Percentiles rank a stretch among this genome's conserved stretches.
Evolutionary conservation across 1,140 invertebrate species (phyloP).

Genomic region (Atta colombica): DNA sequence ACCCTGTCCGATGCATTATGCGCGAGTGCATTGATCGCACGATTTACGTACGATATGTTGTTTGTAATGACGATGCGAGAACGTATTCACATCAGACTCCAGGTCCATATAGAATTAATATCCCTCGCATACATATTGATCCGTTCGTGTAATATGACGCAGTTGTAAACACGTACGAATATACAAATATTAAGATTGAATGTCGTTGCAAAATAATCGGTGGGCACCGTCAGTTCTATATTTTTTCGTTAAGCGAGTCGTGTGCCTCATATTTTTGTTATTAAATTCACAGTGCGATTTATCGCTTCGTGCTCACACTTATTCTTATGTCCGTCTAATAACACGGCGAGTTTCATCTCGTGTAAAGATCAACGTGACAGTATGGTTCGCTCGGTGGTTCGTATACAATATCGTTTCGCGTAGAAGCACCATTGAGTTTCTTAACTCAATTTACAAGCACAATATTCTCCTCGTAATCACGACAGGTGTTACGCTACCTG

Average conservation of each 20-base stretch:
- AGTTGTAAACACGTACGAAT: slow-evolving; percentile 3
- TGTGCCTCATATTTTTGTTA: slow-evolving; percentile 33
- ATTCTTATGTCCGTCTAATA: slow-evolving; percentile 53
- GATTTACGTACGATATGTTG: slow-evolving; percentile 12
- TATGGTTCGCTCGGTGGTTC: neutral
- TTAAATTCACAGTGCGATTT: slow-evolving; percentile 51
- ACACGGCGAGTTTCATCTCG: neutral
- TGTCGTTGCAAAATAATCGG: slow-evolving; percentile 53
- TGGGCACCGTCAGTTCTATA: slow-evolving; percentile 39
- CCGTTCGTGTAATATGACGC: neutral
- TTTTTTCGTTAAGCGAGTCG: slow-evolving; percentile 51
- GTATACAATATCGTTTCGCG: neutral
- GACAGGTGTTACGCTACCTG: neutral
- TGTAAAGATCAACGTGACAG: slow-evolving; percentile 10
- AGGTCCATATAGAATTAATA: slow-evolving; percentile 43
- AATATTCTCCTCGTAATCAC: neutral
- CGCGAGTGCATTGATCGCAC: neutral
- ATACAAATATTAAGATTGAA: slow-evolving; percentile 54
- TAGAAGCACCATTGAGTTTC: neutral
- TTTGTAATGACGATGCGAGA: slow-evolving; percentile 6
- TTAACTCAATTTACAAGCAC: neutral
- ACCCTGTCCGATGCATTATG: neutral
- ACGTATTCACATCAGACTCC: slow-evolving; percentile 10
- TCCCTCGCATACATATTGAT: slow-evolving; percentile 10
- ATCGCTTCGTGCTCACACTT: slow-evolving; percentile 24